phyloP scores from a whole-genome alignment of 2,888 invertebrate species.

The Epistrophe eligans region DNA sequence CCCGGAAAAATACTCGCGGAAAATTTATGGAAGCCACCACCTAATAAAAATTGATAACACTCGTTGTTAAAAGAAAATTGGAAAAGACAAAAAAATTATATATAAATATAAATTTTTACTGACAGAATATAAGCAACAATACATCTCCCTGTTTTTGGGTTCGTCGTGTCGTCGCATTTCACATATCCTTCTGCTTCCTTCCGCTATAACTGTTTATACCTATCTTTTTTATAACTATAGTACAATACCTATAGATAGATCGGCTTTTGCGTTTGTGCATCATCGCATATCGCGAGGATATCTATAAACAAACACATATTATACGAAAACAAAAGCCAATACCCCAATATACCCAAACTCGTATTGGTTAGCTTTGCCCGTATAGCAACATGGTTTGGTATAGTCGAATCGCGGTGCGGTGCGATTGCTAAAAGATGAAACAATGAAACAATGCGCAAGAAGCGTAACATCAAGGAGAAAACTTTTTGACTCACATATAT shows the following conservation, averaged over 20 bases:
- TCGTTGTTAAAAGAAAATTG: slow-evolving; percentile 65
- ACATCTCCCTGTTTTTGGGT: slow-evolving; percentile 41
- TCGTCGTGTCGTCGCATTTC: slow-evolving; percentile 29
- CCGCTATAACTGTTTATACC: slow-evolving; percentile 20
- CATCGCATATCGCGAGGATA: slow-evolving; percentile 47
- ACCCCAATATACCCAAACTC: slow-evolving; percentile 22
- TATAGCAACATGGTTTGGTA: neutral
- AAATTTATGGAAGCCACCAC: slow-evolving; percentile 69
- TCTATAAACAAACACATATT: slow-evolving; percentile 26
- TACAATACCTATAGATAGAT: slow-evolving; percentile 2
- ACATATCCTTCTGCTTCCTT: slow-evolving; percentile 61
- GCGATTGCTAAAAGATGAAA: slow-evolving; percentile 66
- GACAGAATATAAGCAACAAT: slow-evolving; percentile 63
- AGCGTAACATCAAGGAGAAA: slow-evolving; percentile 64
- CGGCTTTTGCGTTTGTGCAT: slow-evolving; percentile 59
- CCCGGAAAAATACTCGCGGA: slow-evolving; percentile 49
- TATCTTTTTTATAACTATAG: neutral
- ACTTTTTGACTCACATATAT: slow-evolving; percentile 56
- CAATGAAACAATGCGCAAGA: slow-evolving; percentile 72
- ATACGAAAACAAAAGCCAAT: slow-evolving; percentile 64
- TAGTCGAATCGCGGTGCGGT: slow-evolving; percentile 13
- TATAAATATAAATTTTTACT: slow-evolving; percentile 23
- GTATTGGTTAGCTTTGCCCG: neutral
- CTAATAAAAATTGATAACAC: slow-evolving; percentile 75
- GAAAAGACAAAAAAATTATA: slow-evolving; percentile 29